Base-by-base conservation (phyloP, 2,888 invertebrate species). In the Drosophila birchii region DNA sequence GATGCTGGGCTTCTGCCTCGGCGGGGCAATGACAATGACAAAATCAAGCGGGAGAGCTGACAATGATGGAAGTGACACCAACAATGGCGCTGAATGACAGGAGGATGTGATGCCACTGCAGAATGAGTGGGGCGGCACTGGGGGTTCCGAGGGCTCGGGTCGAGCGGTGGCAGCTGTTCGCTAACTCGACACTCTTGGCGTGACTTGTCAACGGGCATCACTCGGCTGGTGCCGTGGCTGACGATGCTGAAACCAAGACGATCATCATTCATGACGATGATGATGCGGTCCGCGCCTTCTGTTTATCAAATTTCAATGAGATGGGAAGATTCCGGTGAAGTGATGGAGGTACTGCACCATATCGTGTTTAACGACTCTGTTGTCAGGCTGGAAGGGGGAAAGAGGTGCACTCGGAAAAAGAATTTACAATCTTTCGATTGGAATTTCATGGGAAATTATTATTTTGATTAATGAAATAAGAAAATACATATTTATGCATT, bases 61-160 rank as follows among this genome's bases (percentile, higher is more conserved):
- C 84, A 85, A 77, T 79, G 87, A 78, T 79, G 80, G 81, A 80
- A 86, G 80, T 82, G 80, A 82, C 79, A 82, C 76, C 73, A 77
- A 84, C 82, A 80, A 79, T 76, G 81, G 73, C 75, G 74, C 68
- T 78, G 70, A 75, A 53, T 75, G 75, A 64, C 58, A 66, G 75
- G 68, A 54, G 71, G 75, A 69, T 68, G 69, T 69, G 69, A 69
- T 68, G 58, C 51, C 57, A 68, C 68, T 58, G 69, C 56, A 67
- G 32, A 66, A 39, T 34, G 56, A 53, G 51, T 53, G 64, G 64
- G 62, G 64, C 39, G 59, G 39, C 23, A 18, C 43, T 18, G 41
- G 18, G 41, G 18, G 18, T 18, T 41, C 20, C 8, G 51, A 36
- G 39, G 41, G 39, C 39, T 34, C 32, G 60, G 34, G 62, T 62